Evolutionary conservation across 2,113 vertebrate genomes (phyloP).

Genomic region (Sterrhoptilus dennistouni): DNA sequence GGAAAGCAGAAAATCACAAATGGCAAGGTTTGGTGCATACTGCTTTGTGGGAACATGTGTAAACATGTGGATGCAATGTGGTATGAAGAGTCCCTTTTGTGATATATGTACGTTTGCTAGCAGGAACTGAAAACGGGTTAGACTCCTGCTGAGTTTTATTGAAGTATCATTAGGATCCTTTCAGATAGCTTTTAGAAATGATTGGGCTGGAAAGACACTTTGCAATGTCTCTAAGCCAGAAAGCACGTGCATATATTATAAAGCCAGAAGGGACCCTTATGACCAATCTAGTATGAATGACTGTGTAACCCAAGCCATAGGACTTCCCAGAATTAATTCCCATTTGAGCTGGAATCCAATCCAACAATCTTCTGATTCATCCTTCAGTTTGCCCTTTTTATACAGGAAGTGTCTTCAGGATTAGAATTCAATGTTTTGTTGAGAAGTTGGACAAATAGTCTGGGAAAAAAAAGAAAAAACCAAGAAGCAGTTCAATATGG

Average conservation of each 20-base stretch:
- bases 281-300: not conserved
- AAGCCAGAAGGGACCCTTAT: constrained; percentile 27
- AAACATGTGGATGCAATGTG: not conserved
- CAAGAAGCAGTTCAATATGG: not conserved
- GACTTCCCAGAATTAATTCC: not conserved
- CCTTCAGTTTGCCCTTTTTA: not conserved
- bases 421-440: constrained; percentile 51
- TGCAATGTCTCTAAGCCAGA: constrained; percentile 30
- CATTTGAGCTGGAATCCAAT: not conserved
- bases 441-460: constrained; percentile 58
- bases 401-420: constrained; percentile 10
- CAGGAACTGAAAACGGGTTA: not conserved
- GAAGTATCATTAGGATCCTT: not conserved
- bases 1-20: not conserved
- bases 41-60: not conserved
- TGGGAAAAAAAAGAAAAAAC: not conserved
- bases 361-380: not conserved
- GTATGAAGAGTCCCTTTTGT: not conserved
- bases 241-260: constrained; percentile 53
- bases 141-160: not conserved
- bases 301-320: not conserved
- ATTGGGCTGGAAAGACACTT: not conserved
- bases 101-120: not conserved
- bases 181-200: not conserved
- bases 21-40: not conserved